A percentile compares a stretch with the other conserved stretches of the same genome.
Conservation (phyloP, 2,888 invertebrate genomes). For the Drosophila anceps region DNA sequence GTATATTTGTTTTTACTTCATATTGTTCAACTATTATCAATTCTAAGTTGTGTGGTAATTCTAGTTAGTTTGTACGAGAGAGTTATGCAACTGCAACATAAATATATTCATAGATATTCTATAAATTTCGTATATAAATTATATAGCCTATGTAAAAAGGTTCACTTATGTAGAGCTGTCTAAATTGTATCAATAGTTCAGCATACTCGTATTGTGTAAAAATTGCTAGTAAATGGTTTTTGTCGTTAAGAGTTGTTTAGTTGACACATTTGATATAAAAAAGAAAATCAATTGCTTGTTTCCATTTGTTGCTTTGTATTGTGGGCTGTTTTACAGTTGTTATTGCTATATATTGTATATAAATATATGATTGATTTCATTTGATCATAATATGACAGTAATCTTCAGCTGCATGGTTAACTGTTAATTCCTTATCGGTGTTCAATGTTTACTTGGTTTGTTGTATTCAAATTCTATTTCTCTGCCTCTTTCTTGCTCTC, state of each 20-base stretch:
- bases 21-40: neutral
- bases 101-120: constrained; percentile 52
- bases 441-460: constrained; percentile 58
- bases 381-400: constrained; percentile 51
- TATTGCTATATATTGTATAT: constrained; percentile 26
- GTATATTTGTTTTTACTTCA: neutral
- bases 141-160: constrained; percentile 59
- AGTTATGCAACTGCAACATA: constrained; percentile 19
- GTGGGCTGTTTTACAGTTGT: constrained; percentile 61
- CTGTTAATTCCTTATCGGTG: constrained; percentile 73
- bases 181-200: constrained; percentile 56
- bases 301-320: constrained; percentile 63
- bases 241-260: constrained; percentile 35
- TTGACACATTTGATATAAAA: constrained; percentile 51
- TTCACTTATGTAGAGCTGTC: constrained; percentile 48
- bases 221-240: constrained; percentile 66
- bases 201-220: constrained; percentile 47
- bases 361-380: constrained; percentile 52
- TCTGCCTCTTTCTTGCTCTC: neutral
- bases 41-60: neutral
- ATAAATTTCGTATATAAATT: constrained; percentile 62
- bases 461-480: constrained; percentile 24
- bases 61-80: constrained; percentile 7
- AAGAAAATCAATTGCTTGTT: constrained; percentile 47
- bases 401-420: constrained; percentile 47